Base-by-base conservation (phyloP, 2,888 invertebrate species). In the Lepeophtheirus nordmannii region DNA sequence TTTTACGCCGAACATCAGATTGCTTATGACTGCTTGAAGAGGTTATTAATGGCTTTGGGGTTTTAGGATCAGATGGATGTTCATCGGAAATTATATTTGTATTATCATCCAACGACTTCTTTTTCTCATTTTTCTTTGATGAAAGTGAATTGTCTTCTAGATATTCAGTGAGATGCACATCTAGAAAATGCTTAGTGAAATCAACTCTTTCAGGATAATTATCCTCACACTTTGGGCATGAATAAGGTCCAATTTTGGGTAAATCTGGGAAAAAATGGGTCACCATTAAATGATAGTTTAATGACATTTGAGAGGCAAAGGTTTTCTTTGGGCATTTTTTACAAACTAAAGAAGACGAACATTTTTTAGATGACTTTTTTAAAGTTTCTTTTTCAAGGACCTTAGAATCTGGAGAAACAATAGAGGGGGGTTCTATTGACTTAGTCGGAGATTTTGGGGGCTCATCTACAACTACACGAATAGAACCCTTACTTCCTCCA, bases 171-270 rank as follows among this genome's bases (percentile, higher is more conserved):
- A 63, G 53, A 56, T 63, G 63, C 46, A 37, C 53, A 5, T 63
- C 63, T 9, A 63, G 20, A 63, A 63, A 63, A n/a, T 63, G 63
- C 3, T 56, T 46, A 3, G 63, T 38, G 53, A 63, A 63, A n/a
- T 53, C 53, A 30, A 20, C 30, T n/a, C 38, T 63, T 20, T 22
- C 56, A 30, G 63, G 56, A 30, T 46, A 56, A 7, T 22, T 53
- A 10, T n/a, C 30, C 1, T 53, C 37, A 22, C 63, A 63, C 22
- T 63, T 46, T 22, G 20, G 53, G 10, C 63, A 63, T 14, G 30
- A 22, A 23, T 37, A 37, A 12, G 22, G 22, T 12, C 38, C 38
- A 8, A 9, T 53, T 22, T 53, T 20, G 12, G 23, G 11, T 9
- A 63, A 11, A 23, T 63, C 23, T 14, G 63, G 56, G 37, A 63